These are phyloP conservation scores for Caenorhabditis angaria DNA, from an alignment of 2,888 invertebrate genomes.

Conservation along the genomic window DNA sequence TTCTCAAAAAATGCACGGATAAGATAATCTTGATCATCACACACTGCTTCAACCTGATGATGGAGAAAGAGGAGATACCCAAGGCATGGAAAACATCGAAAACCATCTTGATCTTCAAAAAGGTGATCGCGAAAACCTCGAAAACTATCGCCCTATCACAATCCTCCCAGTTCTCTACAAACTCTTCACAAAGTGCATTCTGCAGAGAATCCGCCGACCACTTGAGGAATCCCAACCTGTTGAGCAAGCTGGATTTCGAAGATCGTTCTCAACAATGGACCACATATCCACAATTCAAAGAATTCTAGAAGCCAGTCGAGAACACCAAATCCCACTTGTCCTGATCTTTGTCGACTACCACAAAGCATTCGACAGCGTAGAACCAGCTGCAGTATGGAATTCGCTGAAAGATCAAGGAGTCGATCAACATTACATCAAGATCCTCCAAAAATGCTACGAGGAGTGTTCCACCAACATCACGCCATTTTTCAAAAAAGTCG, in stretches of 20 bases:
- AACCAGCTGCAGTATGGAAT: too few relatives aligned
- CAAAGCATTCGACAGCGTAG: too few relatives aligned
- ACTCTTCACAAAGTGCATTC: slow-evolving; percentile 1
- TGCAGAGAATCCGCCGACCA: neutral
- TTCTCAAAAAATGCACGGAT: too few relatives aligned
- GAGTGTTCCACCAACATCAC: too few relatives aligned
- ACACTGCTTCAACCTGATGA: too few relatives aligned
- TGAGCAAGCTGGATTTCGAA: slow-evolving; percentile 11
- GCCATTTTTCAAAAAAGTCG: too few relatives aligned
- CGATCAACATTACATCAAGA: too few relatives aligned
- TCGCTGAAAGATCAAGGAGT: too few relatives aligned
- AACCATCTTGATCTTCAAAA: slow-evolving; percentile 9
- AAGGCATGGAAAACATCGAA: neutral
- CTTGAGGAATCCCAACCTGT: slow-evolving; percentile 1
- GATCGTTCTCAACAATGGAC: neutral
- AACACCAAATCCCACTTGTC: slow-evolving; percentile 3
- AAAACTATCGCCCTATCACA: slow-evolving; percentile 9
- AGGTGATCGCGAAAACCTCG: neutral
- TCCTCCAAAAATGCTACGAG: too few relatives aligned
- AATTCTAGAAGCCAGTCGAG: neutral
- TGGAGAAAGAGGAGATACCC: slow-evolving; percentile 3
- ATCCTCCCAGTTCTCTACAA: slow-evolving; percentile 24
- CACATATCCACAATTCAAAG: neutral
- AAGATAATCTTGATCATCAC: neutral
- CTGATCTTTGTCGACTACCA: too few relatives aligned